phyloP scores from a whole-genome alignment of 2,888 invertebrate genomes.

The Paralinhomoeus sp. region DNA sequence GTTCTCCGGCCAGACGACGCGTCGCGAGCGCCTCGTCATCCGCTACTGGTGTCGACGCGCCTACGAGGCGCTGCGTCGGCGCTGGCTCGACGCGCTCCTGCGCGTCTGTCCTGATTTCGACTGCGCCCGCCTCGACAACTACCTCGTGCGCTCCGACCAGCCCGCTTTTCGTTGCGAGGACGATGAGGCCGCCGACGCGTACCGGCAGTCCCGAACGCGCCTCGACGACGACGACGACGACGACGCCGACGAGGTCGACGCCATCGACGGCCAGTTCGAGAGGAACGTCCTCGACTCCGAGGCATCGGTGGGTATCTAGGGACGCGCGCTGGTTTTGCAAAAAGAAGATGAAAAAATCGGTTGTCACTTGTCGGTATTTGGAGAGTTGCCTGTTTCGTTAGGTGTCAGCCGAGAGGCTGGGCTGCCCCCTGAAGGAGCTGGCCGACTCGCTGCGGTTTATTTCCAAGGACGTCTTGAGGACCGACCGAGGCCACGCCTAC shows the following conservation, averaged over 20 bases:
- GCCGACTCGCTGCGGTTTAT: slow-evolving; percentile 19
- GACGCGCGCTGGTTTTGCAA: not conserved
- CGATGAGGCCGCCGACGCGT: not conserved
- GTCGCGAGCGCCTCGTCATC: not conserved
- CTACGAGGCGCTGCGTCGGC: slow-evolving; percentile 1
- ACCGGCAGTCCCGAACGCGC: not conserved
- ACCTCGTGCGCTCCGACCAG: not conserved
- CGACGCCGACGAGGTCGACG: no score
- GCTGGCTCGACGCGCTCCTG: not conserved
- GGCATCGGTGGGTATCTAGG: not conserved
- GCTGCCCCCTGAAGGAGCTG: slow-evolving; percentile 14
- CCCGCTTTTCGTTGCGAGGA: not conserved
- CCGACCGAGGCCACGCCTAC: slow-evolving; percentile 22
- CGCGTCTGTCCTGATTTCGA: not conserved
- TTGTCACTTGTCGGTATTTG: not conserved
- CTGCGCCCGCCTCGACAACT: not conserved
- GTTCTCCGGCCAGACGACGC: slow-evolving; percentile 15
- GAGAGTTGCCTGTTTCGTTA: no score
- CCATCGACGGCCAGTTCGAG: no score
- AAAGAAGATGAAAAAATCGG: not conserved
- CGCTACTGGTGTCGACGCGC: not conserved
- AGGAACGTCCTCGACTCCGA: not conserved
- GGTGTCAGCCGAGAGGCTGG: slow-evolving; percentile 24
- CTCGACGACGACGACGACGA: no score
- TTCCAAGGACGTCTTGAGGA: slow-evolving; percentile 27